A percentile compares a stretch with the other conserved stretches of the same genome.
Conservation (phyloP, 2,113 vertebrate species). For the Carlito syrichta region DNA sequence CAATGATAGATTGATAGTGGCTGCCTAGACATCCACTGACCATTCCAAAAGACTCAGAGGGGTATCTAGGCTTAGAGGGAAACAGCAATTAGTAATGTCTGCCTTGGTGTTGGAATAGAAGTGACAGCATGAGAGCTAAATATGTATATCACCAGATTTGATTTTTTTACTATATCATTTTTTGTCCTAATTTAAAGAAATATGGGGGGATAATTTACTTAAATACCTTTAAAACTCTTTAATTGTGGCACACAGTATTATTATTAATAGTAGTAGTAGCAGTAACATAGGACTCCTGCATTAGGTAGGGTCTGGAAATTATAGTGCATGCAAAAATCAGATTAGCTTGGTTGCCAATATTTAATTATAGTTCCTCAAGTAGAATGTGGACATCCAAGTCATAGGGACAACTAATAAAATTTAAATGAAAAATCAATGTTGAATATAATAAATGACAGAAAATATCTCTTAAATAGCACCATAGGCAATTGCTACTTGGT, state of each 20-base stretch:
- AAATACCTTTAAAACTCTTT: not conserved
- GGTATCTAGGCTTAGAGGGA: not conserved
- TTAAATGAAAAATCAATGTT: conserved; percentile 6
- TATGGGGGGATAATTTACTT: not conserved
- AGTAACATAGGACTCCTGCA: not conserved
- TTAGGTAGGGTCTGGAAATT: not conserved
- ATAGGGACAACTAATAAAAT: not conserved
- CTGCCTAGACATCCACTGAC: not conserved
- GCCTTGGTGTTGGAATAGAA: not conserved
- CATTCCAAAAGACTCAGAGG: not conserved
- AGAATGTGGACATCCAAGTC: not conserved
- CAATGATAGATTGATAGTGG: not conserved
- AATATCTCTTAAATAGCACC: not conserved
- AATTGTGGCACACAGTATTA: not conserved
- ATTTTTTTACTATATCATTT: not conserved
- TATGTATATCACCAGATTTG: not conserved
- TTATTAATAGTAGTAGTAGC: not conserved
- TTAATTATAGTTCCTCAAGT: not conserved
- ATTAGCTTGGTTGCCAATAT: not conserved
- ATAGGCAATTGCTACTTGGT: not conserved
- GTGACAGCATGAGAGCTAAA: not conserved
- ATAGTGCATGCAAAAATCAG: not conserved
- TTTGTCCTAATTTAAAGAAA: not conserved
- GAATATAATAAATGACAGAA: not conserved
- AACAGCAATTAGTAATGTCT: not conserved